Evolutionary conservation across 2,888 invertebrate species (phyloP).

Genomic region (Opisthograptis luteolata): DNA sequence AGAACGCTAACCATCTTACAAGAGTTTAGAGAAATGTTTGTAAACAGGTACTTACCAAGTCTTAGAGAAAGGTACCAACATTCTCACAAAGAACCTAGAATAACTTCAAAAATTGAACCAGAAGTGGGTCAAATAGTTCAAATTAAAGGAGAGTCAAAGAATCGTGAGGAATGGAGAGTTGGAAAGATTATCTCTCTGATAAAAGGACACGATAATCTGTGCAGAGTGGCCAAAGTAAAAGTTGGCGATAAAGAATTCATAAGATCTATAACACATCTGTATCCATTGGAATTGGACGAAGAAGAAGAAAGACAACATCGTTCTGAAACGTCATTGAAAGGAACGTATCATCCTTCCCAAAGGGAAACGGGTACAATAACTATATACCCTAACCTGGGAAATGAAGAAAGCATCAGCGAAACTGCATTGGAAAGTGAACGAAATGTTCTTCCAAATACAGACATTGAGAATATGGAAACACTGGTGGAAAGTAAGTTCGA

Average conservation of each 20-base stretch:
- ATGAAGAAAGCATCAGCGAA: too few relatives aligned
- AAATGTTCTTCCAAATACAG: too few relatives aligned
- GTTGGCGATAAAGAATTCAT: background rate
- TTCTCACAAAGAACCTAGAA: background rate
- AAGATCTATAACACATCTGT: conserved; percentile 5
- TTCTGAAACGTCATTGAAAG: too few relatives aligned
- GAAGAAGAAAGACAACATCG: too few relatives aligned
- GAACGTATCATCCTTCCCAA: too few relatives aligned
- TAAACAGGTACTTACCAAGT: background rate
- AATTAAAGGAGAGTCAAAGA: conserved; percentile 23
- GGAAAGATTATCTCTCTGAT: conserved; percentile 17
- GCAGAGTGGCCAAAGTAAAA: conserved; percentile 24
- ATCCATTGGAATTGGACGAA: conserved; percentile 10
- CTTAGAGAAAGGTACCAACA: conserved; percentile 1
- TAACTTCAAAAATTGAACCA: background rate
- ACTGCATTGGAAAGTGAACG: too few relatives aligned
- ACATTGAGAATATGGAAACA: too few relatives aligned
- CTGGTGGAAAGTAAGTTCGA: too few relatives aligned
- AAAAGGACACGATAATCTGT: conserved; percentile 9
- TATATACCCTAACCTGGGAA: too few relatives aligned
- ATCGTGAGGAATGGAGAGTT: conserved; percentile 26
- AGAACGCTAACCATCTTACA: too few relatives aligned
- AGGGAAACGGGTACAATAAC: too few relatives aligned
- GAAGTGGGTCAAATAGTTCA: conserved; percentile 13
- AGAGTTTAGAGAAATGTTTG: conserved; percentile 11